Base-by-base conservation (phyloP, 2,888 invertebrate genomes). In the Drosophila bunnanda region DNA sequence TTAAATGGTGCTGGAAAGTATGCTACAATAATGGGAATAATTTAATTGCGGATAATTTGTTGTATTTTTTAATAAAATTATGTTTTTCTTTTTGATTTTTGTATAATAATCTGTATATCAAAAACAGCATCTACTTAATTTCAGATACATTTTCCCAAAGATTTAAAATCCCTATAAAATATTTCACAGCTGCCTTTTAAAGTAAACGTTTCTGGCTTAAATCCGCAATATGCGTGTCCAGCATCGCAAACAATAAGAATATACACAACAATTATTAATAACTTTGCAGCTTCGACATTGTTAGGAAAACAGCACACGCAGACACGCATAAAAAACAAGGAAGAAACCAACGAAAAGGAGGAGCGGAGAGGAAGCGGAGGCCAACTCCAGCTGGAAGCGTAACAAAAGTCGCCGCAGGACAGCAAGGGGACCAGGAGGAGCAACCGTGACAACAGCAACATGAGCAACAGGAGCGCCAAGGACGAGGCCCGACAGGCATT, bases 401-500 rank as follows among this genome's bases (percentile, higher is more conserved):
- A n/a, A 55, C 36, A 58, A 59, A 58, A 38, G 39, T 43, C 2
- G 17, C 61, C 43, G 22, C 61, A 61, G 36, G 62, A 34, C 62
- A 28, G 34, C 66, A 48, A 30, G 25, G 46, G 10, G 15, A 30
- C 36, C 22, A 43, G 20, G 61, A 52, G 34, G 8, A 30, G 32
- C 22, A 59, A 32, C 32, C 64, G 36, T 17, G 36, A 20, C 44
- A 62, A 44, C 43, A 54, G 43, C 28, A 20, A 4, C 28, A 69
- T 9, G 39, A 32, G 66, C 39, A 44, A 39, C 56, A 67, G 44
- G 22, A 39, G 46, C 56, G 78, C 53, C 75, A 80, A 78, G 72
- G 81, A 84, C 59, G 68, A 73, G 66, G 66, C 77, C 83, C 67
- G 84, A 80, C 80, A 80, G 76, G 66, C 82, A 87, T 57, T 61